Base-by-base conservation (phyloP, 2,797 vertebrate species). In the Dipus sagitta region DNA sequence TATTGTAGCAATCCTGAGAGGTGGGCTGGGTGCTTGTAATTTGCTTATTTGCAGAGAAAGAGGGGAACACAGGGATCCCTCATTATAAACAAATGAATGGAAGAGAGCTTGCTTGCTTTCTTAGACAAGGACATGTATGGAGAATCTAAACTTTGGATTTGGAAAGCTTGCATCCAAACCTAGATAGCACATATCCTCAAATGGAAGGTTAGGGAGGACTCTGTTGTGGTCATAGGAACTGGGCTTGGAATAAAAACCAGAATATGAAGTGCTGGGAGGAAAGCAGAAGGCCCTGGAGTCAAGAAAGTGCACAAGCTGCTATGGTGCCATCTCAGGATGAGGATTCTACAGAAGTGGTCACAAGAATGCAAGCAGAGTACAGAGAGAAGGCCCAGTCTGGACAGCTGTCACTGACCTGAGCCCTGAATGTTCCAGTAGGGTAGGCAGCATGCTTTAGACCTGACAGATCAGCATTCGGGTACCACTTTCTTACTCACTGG, bases 171-270 rank as follows among this genome's bases (percentile, higher is more conserved):
- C 12, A 2, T 86, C 79, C 77, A 65, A 81, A 74, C 20, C 72
- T 52, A 93, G 89, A 83, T 3, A 62, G 42, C 18, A 15, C 8
- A 14, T 1, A 0, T 54, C 54, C 76, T 88, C 84, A 58, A 83
- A 92, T 75, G 65, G 71, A 87, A 88, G 30, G 42, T 72, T 32
- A 89, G 70, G 13, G 12, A 71, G 24, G 20, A 0, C 60, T 86
- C 93, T 21, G 1, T 52, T 21, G 15, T 77, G 78, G n/a, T 52
- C 23, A 20, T 34, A 38, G 86, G 67, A 80, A 60, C 32, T 74
- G 47, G 64, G 20, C 32, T 92, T 89, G 60, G 68, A 92, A 91
- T 47, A 74, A 38, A 54, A 95, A 81, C 12, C 32, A 3, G 30
- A 71, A 74, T 13, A 26, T 65, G 15, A 84, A 84, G 77, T 67